Evolutionary conservation across 2,888 invertebrate species (phyloP), one percentile per base, ranked within the genome.

Genomic region (Leucozona laternaria): DNA sequence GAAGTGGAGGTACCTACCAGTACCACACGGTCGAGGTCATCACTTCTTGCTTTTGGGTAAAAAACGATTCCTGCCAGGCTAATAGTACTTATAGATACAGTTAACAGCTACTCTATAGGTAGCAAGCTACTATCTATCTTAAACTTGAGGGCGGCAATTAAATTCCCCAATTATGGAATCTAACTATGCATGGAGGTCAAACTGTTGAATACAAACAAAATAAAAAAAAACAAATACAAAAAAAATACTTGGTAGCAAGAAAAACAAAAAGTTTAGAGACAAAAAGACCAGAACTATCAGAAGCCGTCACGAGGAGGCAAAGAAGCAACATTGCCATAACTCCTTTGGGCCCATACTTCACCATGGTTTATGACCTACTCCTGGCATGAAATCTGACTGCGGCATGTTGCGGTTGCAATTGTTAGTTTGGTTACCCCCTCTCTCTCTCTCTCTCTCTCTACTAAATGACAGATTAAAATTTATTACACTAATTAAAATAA

Each of bases 401-500:
- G 72, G 76, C 62, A 77, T 86, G 68, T 62, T 73, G 70, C 75
- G 58, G 84, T 55, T 72, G 76, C 76, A 70, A 45, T 48, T 31
- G 66, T 34, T 58, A 22, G 58, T 58, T 58, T 34, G 37, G 7
- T 34, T 58, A 3, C n/a, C n/a, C n/a, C n/a, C n/a, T n/a, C 6
- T 6, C 4, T 22, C 6, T 2, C 22, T 22, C 13, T 31, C 28
- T 1, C 13, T 50, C 13, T 20, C 5, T 50, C 11, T 53, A 58
- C 80, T 77, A 58, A 86, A 78, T 79, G 86, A 82, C 86, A 82
- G 86, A 82, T 86, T 86, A 82, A 90, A 92, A 92, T 92, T 92
- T 92, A 92, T 92, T 91, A 90, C 91, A 89, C 91, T 92, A 92
- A 92, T 92, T 92, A 92, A 92, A 92, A 92, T 92, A 92, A 92